Evolutionary conservation across 2,797 vertebrate genomes (phyloP), one percentile per base, ranked within the genome.

Genomic region (Sebastes glaucus): DNA sequence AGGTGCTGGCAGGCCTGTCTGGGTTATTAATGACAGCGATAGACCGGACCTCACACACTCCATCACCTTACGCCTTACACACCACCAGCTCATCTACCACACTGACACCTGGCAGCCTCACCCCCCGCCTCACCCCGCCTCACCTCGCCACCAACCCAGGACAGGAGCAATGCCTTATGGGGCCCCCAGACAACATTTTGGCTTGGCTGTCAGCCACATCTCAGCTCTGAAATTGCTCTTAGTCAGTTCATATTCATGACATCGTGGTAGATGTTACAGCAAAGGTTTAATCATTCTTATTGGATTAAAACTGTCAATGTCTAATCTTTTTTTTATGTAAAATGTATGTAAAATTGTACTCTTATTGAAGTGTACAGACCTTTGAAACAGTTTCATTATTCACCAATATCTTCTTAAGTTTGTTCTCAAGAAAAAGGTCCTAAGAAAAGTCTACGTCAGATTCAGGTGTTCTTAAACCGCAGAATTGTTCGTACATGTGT

Each of bases 1-100:
- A 71, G 88, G 87, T 80, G 84, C 82, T 88, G 76, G 72, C 71
- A 81, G 90, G 81, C 88, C 88, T 92, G 92, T 93, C 93, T 81
- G 49, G 79, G 88, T 94, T 94, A 94, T 94, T 94, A 91, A 94
- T 94, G 91, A 83, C 81, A 88, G 88, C 74, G 71, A 89, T 86
- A 87, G 90, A 74, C 82, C 13, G 81, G 88, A 92, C 92, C 91
- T 90, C 92, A 93, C 88, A 89, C 88, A 92, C 90, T 94, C 92
- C 79, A 92, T 94, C 91, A 92, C 87, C 69, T 78, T n/a, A 60
- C 13, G 70, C 80, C 80, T 86, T 71, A 77, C 87, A 83, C 84
- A 89, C 87, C 73, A 71, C 60, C 75, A 80, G 81, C 88, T 87
- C 90, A 92, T 93, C 93, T 79, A 92, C 82, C 88, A 92, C 84